Percentiles rank a stretch among this genome's conserved stretches.
These are phyloP conservation scores for Criorhina ranunculi DNA, from an alignment of 2,888 invertebrate species.

Conservation along the genomic window DNA sequence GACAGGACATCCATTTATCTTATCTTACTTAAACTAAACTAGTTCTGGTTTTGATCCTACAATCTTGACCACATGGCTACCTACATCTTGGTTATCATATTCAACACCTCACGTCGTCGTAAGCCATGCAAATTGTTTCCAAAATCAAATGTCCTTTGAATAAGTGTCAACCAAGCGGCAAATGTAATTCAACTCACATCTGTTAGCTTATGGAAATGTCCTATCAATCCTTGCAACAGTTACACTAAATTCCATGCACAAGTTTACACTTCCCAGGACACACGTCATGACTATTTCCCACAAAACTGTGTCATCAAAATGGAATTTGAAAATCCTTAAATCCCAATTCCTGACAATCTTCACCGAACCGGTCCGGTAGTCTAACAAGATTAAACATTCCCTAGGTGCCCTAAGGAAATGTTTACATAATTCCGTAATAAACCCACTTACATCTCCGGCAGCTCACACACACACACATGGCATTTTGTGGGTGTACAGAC, in stretches of 20 bases:
- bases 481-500: conserved; percentile 18
- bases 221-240: background rate
- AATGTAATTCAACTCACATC: background rate
- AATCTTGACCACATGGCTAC: too few species aligned
- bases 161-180: background rate
- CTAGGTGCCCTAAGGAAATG: conserved; percentile 29
- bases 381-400: conserved; percentile 38
- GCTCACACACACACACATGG: conserved; percentile 7
- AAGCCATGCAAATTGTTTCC: too few species aligned
- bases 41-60: too few species aligned
- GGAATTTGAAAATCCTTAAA: conserved; percentile 12
- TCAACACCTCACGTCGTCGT: too few species aligned
- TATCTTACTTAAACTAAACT: too few species aligned
- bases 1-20: too few species aligned
- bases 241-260: background rate
- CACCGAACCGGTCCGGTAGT: background rate
- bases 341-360: background rate
- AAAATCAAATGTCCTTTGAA: too few species aligned
- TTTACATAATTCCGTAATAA: conserved; percentile 36
- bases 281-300: conserved; percentile 8
- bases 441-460: conserved; percentile 26
- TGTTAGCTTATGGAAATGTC: background rate
- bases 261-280: background rate
- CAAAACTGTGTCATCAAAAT: conserved; percentile 27
- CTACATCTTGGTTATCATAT: too few species aligned